Conservation (phyloP, 2,888 invertebrate genomes). For the Lepidochitona cinerea region DNA sequence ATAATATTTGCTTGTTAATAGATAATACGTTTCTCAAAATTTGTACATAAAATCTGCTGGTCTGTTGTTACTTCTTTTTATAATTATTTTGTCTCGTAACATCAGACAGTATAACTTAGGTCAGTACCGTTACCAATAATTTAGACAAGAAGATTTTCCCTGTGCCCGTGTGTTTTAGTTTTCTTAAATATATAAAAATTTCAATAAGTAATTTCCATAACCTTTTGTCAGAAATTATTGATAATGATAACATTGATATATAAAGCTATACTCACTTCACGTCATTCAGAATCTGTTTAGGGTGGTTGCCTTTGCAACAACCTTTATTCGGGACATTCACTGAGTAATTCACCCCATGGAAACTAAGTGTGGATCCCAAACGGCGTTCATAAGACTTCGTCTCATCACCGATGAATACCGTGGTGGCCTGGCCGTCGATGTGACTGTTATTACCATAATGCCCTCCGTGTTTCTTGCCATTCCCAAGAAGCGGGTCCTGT, state of each 20-base stretch:
- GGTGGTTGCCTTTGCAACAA: background rate
- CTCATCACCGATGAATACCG: background rate
- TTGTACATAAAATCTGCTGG: too few species aligned
- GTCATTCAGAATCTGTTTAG: background rate
- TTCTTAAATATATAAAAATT: background rate
- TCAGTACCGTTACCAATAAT: too few species aligned
- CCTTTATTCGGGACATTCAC: background rate
- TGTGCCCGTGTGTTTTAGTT: too few species aligned
- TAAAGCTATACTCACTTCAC: background rate
- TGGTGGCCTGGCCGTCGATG: background rate
- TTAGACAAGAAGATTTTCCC: too few species aligned
- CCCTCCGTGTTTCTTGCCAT: background rate
- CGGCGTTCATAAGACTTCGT: background rate
- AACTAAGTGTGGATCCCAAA: background rate
- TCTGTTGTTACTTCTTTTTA: too few species aligned
- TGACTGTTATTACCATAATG: background rate
- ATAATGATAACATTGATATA: background rate
- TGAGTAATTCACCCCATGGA: background rate
- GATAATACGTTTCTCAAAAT: too few species aligned
- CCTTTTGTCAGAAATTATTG: background rate
- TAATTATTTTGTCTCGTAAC: too few species aligned
- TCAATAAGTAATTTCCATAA: background rate
- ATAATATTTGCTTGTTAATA: too few species aligned
- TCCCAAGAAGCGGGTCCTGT: background rate
- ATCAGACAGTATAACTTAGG: too few species aligned